Conservation (phyloP, 2,888 invertebrate genomes). For the Oscheius myriophilus region DNA sequence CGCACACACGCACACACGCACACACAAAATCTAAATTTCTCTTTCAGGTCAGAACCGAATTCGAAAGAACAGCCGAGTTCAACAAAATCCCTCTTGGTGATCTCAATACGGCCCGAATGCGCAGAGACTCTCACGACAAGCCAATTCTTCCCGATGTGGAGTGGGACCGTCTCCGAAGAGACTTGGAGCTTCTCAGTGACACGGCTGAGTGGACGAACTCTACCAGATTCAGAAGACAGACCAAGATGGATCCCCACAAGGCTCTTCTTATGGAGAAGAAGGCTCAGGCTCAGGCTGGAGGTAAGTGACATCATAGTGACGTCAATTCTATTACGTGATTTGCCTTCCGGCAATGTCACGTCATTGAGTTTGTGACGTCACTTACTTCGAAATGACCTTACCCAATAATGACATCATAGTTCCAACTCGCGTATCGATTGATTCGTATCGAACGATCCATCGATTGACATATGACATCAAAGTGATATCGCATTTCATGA, state of each 20-base stretch:
- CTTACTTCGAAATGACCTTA: too few relatives aligned
- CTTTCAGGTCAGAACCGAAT: constrained; percentile 49
- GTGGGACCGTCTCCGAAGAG: constrained; percentile 43
- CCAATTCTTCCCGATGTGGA: constrained; percentile 38
- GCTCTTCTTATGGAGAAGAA: constrained; percentile 8
- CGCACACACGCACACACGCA: constrained; percentile 28
- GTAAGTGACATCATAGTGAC: background rate
- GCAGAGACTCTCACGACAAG: constrained; percentile 10
- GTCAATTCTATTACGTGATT: too few relatives aligned
- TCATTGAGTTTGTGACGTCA: too few relatives aligned
- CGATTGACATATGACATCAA: too few relatives aligned
- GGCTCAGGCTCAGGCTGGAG: constrained; percentile 15
- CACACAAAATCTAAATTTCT: constrained; percentile 24
- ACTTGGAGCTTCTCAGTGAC: constrained; percentile 38
- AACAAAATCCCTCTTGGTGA: constrained; percentile 59
- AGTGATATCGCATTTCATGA: too few relatives aligned
- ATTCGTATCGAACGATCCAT: too few relatives aligned
- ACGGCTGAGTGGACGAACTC: background rate
- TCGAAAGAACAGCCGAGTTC: constrained; percentile 59
- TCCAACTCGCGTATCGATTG: too few relatives aligned
- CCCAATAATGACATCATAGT: too few relatives aligned
- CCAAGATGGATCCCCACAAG: constrained; percentile 24
- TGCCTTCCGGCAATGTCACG: too few relatives aligned
- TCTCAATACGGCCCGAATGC: constrained; percentile 29
- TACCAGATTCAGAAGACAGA: constrained; percentile 15